Base-by-base conservation (phyloP, 2,797 vertebrate species). In the Hypotaenidia okinawae region DNA sequence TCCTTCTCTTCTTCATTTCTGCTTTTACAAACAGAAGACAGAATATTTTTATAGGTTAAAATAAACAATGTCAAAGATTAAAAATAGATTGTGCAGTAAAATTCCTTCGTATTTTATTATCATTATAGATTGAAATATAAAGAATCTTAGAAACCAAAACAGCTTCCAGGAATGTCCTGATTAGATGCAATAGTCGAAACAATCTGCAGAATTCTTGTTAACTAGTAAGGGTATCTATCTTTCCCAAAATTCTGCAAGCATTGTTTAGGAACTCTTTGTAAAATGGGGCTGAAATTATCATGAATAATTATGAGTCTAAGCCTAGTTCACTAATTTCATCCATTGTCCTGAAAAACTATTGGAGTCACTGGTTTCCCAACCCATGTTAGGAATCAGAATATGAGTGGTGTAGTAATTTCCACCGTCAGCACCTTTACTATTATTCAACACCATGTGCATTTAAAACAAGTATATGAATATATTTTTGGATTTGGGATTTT, bases 201-300 rank as follows among this genome's bases (percentile, higher is more conserved):
- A 61, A 21, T 19, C 14, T 66, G 21, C 28, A 68, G 16, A 67
- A 54, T 33, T 61, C 63, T 64, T 69, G 66, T 4, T 82, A 32
- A 54, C 12, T 52, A 33, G 5, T 2, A 0, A 2, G 4, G 2
- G 1, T 37, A 74, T 5, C 2, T 37, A 74, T 5, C 2, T 55
- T 64, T 86, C 13, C 22, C 57, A 37, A 89, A 76, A 3, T 68
- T 84, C 25, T 61, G 5, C 16, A 67, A 41, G 2, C 3, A 25
- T 22, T 69, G 6, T 33, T 70, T 41, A 33, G 32, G 23, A 87
- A 32, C 21, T 82, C 11, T 61, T 39, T 9, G 2, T 39, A 69
- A 75, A 2, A 61, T 25, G 5, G 2, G 8, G 5, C 5, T 72
- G 37, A 80, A 73, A 63, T 81, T 63, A 59, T 30, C 1, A 47